Evolutionary conservation across 2,797 vertebrate genomes (phyloP), one percentile per base, ranked within the genome.

Genomic region (Sebastes baramenuke): DNA sequence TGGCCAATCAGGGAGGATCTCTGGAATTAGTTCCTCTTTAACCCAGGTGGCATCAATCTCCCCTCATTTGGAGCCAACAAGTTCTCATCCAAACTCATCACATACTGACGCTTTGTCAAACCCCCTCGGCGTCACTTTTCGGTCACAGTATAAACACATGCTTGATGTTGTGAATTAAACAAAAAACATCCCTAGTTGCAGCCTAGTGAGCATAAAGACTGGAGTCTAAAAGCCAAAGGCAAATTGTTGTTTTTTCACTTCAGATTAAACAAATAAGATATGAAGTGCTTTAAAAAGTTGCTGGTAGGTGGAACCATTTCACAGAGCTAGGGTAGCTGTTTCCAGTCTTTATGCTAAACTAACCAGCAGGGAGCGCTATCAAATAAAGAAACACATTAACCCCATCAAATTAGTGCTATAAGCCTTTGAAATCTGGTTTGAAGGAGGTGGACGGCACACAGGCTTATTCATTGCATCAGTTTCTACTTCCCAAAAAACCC

Each of bases 21-120:
- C 32, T 34, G 32, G 32, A 34, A 34, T 34, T 3, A 34, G 32
- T 34, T 9, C 8, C 36, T 13, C 36, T 38, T 38, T 14, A 14
- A 38, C 11, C 36, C 49, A 54, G 20, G 49, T 54, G 9, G 49
- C 20, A n/a, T 54, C 49, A n/a, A 54, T 54, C 14, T 54, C 49
- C 0, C 46, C 4, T 0, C 49, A 54, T 0, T n/a, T 10, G 49
- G 20, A 54, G 20, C 8, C 3, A 42, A 29, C 29, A 29, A 29
- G 29, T 29, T 29, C 29, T 29, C 25, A 27, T 27, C 25, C 25
- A 4, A 27, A 27, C 25, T 27, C 25, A 27, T 27, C 46, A 8
- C 42, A 16, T 46, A 18, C 6, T 46, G 16, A 18, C 16, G 16
- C 42, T 46, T 46, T 46, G 42, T 46, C 42, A 18, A 46, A 46